A percentile compares a stretch with the other conserved stretches of the same genome.
These are phyloP conservation scores for Nyctalus aviator DNA, from an alignment of 2,797 vertebrate genomes.

Conservation along the genomic window DNA sequence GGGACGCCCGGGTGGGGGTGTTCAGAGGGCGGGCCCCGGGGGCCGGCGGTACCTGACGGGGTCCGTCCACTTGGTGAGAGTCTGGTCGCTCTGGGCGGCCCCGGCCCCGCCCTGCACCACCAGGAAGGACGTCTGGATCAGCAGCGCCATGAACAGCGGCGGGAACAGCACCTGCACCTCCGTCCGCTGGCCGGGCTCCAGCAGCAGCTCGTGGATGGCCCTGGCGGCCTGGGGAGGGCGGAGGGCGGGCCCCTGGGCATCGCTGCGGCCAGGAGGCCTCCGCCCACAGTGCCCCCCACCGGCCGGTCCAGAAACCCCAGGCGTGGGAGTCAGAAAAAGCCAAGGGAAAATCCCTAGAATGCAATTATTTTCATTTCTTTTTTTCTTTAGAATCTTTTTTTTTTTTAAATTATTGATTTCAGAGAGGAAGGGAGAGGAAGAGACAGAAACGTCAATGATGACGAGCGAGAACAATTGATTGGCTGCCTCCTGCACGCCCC, in stretches of 20 bases:
- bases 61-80: background rate
- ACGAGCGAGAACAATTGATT: too few relatives aligned
- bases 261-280: too few relatives aligned
- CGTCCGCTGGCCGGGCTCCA: background rate
- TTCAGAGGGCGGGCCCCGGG: rapidly evolving
- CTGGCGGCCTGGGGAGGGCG: constrained; percentile 62
- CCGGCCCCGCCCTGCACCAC: background rate
- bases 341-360: background rate
- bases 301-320: background rate
- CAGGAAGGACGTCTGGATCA: constrained; percentile 62
- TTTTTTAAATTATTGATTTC: too few relatives aligned
- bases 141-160: constrained; percentile 57
- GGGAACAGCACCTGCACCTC: constrained; percentile 69
- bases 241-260: too few relatives aligned
- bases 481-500: too few relatives aligned
- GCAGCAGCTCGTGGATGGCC: constrained; percentile 67
- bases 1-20: rapidly evolving
- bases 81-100: rapidly evolving
- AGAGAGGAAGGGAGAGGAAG: too few relatives aligned
- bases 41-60: constrained; percentile 53
- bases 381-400: too few relatives aligned
- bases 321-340: background rate
- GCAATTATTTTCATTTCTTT: background rate
- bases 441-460: too few relatives aligned
- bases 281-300: background rate